phyloP scores from a whole-genome alignment of 2,113 vertebrate genomes.

The Rhinolophus sinicus region DNA sequence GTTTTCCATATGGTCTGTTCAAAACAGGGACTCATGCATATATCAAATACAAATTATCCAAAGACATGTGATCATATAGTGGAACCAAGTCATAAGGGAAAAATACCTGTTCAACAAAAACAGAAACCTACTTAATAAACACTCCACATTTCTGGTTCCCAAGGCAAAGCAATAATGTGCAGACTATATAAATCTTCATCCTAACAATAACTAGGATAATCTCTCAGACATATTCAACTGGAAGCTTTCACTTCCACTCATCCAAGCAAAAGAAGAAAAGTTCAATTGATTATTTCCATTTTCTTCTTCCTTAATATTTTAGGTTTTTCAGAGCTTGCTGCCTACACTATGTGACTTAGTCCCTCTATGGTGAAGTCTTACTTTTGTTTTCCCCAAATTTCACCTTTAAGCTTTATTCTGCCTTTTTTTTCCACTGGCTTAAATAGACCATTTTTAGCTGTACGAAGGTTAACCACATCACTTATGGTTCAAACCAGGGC shows the following conservation, averaged over 20 bases:
- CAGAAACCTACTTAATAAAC: slow-evolving; percentile 83
- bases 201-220: slow-evolving; percentile 76
- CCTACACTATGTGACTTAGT: background rate
- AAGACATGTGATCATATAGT: slow-evolving; percentile 80
- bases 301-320: slow-evolving; percentile 48
- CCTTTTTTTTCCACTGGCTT: background rate
- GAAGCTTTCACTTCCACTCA: slow-evolving; percentile 75
- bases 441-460: background rate
- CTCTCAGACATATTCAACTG: slow-evolving; percentile 73
- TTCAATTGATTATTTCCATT: slow-evolving; percentile 59
- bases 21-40: slow-evolving; percentile 81
- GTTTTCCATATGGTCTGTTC: slow-evolving; percentile 85
- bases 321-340: slow-evolving; percentile 48
- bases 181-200: slow-evolving; percentile 81
- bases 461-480: background rate
- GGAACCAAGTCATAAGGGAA: slow-evolving; percentile 82
- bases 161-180: slow-evolving; percentile 69
- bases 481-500: background rate
- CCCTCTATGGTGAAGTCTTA: background rate
- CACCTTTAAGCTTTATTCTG: background rate
- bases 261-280: slow-evolving; percentile 48
- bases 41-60: slow-evolving; percentile 85
- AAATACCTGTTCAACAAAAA: slow-evolving; percentile 83
- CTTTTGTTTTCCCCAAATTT: background rate
- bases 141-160: slow-evolving; percentile 73